A percentile compares a stretch with the other conserved stretches of the same genome.
phyloP scores from a whole-genome alignment of 92 coral and sea anemone genomes.

The Palythoa grandis region DNA sequence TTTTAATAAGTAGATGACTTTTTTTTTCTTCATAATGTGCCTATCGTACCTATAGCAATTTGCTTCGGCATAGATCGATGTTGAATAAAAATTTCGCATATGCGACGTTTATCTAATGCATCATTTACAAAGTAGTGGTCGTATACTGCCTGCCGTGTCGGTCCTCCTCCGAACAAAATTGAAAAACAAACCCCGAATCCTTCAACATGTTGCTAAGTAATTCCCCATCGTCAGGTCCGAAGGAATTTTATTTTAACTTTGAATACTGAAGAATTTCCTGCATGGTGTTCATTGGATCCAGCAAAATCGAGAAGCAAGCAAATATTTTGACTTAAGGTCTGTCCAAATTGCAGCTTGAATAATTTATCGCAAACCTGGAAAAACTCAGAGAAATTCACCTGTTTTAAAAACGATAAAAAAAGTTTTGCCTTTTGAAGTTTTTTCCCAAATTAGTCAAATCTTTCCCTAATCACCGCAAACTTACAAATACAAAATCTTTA shows the following conservation, averaged over 20 bases:
- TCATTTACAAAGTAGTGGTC: not conserved
- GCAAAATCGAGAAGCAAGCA: not conserved
- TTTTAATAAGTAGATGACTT: not conserved
- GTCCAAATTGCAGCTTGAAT: slow-evolving; percentile 4
- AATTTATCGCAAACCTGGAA: slow-evolving; percentile 3
- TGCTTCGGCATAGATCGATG: not conserved
- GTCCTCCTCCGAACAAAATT: no score
- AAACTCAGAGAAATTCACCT: slow-evolving; percentile 16
- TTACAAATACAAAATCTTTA: not conserved
- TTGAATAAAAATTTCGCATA: not conserved
- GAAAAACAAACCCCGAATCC: not conserved
- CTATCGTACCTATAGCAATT: not conserved
- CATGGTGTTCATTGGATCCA: not conserved
- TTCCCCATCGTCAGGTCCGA: not conserved
- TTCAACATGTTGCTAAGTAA: not conserved
- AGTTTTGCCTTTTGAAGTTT: slow-evolving; percentile 25
- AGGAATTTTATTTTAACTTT: not conserved
- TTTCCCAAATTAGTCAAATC: not conserved
- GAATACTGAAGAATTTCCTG: no score
- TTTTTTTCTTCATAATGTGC: not conserved
- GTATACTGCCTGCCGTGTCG: not conserved
- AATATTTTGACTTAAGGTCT: not conserved
- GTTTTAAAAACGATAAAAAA: not conserved
- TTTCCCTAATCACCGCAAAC: slow-evolving; percentile 15
- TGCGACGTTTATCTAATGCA: not conserved